Conservation (phyloP, 2,797 vertebrate genomes). For the Lepilemur septentrionalis region DNA sequence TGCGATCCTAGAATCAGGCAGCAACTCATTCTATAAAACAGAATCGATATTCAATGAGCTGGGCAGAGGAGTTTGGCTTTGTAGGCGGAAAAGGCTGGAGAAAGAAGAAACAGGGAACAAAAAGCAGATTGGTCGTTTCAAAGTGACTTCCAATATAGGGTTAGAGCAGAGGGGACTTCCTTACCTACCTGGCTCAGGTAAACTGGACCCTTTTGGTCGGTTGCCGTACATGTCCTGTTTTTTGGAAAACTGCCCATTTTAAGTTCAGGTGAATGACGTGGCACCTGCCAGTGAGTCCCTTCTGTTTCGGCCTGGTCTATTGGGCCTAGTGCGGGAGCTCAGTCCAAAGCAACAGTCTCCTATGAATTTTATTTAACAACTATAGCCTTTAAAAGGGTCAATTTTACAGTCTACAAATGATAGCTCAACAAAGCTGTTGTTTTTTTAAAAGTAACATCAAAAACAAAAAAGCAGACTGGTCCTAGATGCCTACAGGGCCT, state of each 20-base stretch:
- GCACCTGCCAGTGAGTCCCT: background rate
- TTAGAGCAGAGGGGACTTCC: background rate
- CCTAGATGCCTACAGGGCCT: too few species aligned
- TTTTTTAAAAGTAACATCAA: background rate
- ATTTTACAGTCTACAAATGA: background rate
- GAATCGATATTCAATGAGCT: background rate
- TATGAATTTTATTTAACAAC: background rate
- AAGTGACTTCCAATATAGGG: background rate
- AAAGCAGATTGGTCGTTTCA: fast-evolving
- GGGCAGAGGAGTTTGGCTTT: background rate
- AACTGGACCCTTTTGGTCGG: background rate
- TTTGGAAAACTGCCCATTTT: background rate
- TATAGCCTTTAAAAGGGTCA: background rate
- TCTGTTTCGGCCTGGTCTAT: background rate
- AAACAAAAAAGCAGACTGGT: background rate
- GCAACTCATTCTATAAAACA: background rate
- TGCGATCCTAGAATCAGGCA: background rate
- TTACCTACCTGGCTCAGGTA: background rate
- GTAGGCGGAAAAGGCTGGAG: background rate
- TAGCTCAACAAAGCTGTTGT: background rate
- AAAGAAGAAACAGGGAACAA: background rate
- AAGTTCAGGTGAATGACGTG: background rate
- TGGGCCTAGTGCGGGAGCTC: background rate
- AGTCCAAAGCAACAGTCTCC: background rate
- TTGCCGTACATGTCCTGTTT: background rate